Evolutionary conservation across 2,797 vertebrate genomes (phyloP).

Genomic region (Amblyopsis hoosieri): DNA sequence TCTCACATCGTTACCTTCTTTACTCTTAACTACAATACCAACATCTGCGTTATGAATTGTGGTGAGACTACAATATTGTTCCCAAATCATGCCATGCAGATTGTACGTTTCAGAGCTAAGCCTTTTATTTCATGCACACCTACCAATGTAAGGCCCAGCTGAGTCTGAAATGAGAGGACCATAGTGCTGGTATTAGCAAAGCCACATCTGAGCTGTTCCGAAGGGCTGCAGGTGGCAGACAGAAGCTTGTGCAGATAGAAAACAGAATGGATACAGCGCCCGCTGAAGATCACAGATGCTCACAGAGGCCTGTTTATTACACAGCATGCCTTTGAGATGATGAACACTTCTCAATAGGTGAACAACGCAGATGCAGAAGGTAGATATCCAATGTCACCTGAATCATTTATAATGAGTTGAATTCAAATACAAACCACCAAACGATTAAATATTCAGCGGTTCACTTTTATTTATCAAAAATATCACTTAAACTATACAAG

Average conservation of each 20-base stretch:
- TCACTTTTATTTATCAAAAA: no score
- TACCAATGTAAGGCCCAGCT: conserved; percentile 46
- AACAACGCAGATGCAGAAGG: conserved; percentile 6
- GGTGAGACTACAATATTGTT: conserved; percentile 35
- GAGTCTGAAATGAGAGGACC: conserved; percentile 45
- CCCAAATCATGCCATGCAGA: conserved; percentile 36
- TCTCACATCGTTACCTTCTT: conserved; percentile 1
- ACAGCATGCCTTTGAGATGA: conserved; percentile 23
- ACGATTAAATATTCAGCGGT: no score
- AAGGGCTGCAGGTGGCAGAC: conserved; percentile 63
- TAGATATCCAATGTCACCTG: background rate
- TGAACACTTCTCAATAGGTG: conserved; percentile 13
- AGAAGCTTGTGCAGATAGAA: conserved; percentile 32
- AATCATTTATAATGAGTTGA: background rate
- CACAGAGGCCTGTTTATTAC: conserved; percentile 42
- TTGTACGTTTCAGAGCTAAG: conserved; percentile 35
- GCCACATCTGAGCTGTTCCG: conserved; percentile 66
- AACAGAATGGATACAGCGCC: conserved; percentile 46
- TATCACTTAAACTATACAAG: no score
- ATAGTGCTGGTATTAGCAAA: conserved; percentile 50
- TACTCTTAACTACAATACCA: conserved; percentile 41
- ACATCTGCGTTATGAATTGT: conserved; percentile 63
- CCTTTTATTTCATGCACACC: conserved; percentile 63
- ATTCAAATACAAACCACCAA: background rate
- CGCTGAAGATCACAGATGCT: conserved; percentile 49